phyloP scores from a whole-genome alignment of 2,888 invertebrate genomes.

The Synanthedon tipuliformis region DNA sequence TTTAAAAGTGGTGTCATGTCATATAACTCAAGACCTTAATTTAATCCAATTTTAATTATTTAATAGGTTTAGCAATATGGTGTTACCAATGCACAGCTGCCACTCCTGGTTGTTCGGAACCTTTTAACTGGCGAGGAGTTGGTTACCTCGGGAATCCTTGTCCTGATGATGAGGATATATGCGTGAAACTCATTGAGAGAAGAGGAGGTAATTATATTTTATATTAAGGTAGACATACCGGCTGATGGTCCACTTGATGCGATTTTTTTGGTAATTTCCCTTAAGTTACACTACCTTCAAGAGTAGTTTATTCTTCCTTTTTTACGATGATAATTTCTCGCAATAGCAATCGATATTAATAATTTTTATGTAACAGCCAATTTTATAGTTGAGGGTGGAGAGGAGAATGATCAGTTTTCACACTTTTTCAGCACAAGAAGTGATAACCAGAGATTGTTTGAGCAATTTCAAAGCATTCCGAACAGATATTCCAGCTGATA shows the following conservation, averaged over 20 bases:
- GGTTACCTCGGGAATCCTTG: slow-evolving; percentile 83
- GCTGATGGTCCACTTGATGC: too few relatives aligned
- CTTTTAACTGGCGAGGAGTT: slow-evolving; percentile 84
- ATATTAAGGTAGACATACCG: too few relatives aligned
- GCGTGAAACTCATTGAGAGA: slow-evolving; percentile 88
- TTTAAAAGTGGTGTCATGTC: too few relatives aligned
- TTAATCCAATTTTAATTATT: slow-evolving; percentile 1
- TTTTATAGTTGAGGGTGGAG: background rate
- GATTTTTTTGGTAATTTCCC: too few relatives aligned
- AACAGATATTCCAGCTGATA: slow-evolving; percentile 90
- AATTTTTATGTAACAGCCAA: too few relatives aligned
- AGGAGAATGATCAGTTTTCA: too few relatives aligned
- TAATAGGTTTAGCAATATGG: slow-evolving; percentile 75
- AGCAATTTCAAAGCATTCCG: slow-evolving; percentile 82
- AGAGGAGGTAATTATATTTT: slow-evolving; percentile 76
- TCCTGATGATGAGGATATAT: slow-evolving; percentile 86
- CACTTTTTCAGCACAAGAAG: slow-evolving; percentile 73
- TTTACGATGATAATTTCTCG: background rate
- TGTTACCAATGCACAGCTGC: slow-evolving; percentile 92
- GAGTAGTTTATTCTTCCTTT: too few relatives aligned
- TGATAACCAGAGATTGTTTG: slow-evolving; percentile 87
- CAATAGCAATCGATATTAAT: too few relatives aligned
- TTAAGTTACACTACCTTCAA: too few relatives aligned
- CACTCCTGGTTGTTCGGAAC: slow-evolving; percentile 87
- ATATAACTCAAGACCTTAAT: background rate